phyloP scores from a whole-genome alignment of 2,888 invertebrate species.

The Pandemis corylana region DNA sequence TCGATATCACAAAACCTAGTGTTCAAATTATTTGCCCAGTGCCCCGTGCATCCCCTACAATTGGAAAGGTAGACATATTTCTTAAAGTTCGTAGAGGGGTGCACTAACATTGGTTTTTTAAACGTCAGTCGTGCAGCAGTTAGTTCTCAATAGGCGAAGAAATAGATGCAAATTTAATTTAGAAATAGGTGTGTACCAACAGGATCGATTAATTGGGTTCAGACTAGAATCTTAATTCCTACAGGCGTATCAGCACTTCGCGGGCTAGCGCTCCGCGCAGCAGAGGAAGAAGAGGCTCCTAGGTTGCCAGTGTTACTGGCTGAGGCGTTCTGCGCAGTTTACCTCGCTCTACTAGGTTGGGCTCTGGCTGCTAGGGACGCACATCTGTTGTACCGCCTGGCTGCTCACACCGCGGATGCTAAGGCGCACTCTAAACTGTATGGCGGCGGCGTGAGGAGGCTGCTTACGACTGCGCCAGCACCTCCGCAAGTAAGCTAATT shows the following conservation, averaged over 20 bases:
- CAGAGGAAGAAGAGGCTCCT: constrained; percentile 97
- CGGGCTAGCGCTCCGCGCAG: constrained; percentile 95
- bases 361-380: constrained; percentile 97
- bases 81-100: too few relatives aligned
- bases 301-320: constrained; percentile 95
- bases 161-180: too few relatives aligned
- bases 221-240: too few relatives aligned
- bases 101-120: too few relatives aligned
- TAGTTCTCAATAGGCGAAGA: too few relatives aligned
- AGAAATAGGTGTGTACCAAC: too few relatives aligned
- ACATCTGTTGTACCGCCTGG: constrained; percentile 94
- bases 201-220: too few relatives aligned
- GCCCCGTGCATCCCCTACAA: too few relatives aligned
- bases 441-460: constrained; percentile 95
- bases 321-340: constrained; percentile 97
- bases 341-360: constrained; percentile 95
- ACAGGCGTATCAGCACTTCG: constrained; percentile 94
- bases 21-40: too few relatives aligned
- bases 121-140: too few relatives aligned
- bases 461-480: constrained; percentile 91
- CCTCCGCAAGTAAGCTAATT: constrained; percentile 64
- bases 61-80: too few relatives aligned
- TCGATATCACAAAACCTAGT: too few relatives aligned
- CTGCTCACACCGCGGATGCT: constrained; percentile 92
- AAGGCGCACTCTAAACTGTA: constrained; percentile 93